Percentiles rank a stretch among this genome's conserved stretches.
Evolutionary conservation across 2,797 vertebrate species (phyloP).

Genomic region (Cottoperca gobio): DNA sequence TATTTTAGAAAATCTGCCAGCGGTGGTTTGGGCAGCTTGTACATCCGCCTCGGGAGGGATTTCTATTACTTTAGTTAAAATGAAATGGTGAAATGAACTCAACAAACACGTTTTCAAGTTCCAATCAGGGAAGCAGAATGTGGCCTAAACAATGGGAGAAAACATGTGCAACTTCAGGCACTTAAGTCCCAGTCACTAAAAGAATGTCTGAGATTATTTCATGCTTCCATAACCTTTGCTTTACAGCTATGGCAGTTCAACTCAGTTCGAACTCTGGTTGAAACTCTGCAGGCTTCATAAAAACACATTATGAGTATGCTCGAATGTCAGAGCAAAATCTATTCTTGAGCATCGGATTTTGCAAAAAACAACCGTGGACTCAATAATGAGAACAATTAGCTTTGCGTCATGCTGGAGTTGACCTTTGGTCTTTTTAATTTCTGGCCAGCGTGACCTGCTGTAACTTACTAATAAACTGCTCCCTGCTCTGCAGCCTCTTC

Average conservation of each 20-base stretch:
- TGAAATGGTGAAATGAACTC: conserved; percentile 4
- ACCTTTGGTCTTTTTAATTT: conserved; percentile 45
- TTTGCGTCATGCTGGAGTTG: conserved; percentile 41
- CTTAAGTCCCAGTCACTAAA: conserved; percentile 1
- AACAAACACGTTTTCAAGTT: conserved; percentile 17
- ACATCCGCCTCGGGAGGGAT: conserved; percentile 37
- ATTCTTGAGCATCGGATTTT: conserved; percentile 22
- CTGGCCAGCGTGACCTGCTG: conserved; percentile 5
- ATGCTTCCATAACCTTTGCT: conserved; percentile 19
- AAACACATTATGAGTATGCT: conserved; percentile 16
- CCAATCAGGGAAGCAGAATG: conserved; percentile 4
- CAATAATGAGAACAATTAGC: conserved; percentile 68
- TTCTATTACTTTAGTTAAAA: conserved; percentile 53
- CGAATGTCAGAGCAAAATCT: conserved; percentile 29
- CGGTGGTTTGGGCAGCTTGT: conserved; percentile 27
- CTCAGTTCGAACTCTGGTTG: background rate
- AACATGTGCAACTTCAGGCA: conserved; percentile 10
- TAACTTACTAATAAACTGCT: conserved; percentile 30
- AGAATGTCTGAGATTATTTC: background rate
- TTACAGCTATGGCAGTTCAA: background rate
- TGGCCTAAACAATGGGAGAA: conserved; percentile 7
- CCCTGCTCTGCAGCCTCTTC: conserved; percentile 32
- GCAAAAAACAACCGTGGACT: conserved; percentile 36
- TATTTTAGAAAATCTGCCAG: conserved; percentile 57
- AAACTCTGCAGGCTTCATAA: conserved; percentile 9